A percentile compares a stretch with the other conserved stretches of the same genome.
Conservation (phyloP, 1,140 invertebrate genomes). For the Manduca sexta region DNA sequence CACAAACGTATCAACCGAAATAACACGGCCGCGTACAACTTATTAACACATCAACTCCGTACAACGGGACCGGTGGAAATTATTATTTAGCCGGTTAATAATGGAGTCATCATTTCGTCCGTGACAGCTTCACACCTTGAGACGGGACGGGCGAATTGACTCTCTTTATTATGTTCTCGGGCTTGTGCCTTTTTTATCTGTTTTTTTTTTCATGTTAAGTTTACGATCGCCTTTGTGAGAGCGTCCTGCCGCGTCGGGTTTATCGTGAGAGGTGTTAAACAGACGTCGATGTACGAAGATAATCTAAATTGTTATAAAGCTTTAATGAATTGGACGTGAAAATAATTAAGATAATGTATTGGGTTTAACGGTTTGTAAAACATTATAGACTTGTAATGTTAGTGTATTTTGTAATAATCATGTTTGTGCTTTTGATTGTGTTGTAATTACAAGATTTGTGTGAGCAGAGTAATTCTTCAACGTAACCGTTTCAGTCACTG, state of each 20-base stretch:
- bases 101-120: constrained; percentile 62
- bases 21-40: constrained; percentile 21
- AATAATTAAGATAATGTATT: constrained; percentile 41
- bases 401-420: background rate
- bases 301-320: constrained; percentile 34
- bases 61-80: constrained; percentile 30
- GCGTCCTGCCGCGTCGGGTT: constrained; percentile 21
- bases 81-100: constrained; percentile 55
- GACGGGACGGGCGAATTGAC: constrained; percentile 41
- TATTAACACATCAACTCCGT: constrained; percentile 32
- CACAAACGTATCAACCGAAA: constrained; percentile 5
- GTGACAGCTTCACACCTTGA: constrained; percentile 67
- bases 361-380: constrained; percentile 20
- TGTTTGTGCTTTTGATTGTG: background rate
- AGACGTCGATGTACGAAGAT: constrained; percentile 37
- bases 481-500: no score
- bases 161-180: constrained; percentile 48
- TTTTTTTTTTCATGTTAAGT: constrained; percentile 45
- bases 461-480: no score
- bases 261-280: constrained; percentile 49
- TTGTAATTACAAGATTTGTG: no score
- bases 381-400: background rate
- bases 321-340: constrained; percentile 48
- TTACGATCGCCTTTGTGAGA: constrained; percentile 50
- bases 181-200: constrained; percentile 20